These are phyloP conservation scores for Odontamblyopus lacepedii DNA, from an alignment of 2,797 vertebrate species.

Conservation along the genomic window DNA sequence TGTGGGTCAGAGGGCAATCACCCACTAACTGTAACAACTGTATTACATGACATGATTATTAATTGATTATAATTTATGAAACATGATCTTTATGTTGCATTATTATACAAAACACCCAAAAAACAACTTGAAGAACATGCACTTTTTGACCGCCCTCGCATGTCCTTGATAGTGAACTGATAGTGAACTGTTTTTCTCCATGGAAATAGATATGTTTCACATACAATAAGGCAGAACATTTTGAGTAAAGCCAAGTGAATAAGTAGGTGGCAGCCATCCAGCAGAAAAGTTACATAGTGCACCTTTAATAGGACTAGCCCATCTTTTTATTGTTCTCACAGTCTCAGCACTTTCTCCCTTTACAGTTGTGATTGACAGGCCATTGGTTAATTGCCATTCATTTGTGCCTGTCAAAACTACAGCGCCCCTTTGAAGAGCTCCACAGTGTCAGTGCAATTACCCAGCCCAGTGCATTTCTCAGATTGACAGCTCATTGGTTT, in stretches of 20 bases:
- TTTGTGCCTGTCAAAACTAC: conserved; percentile 1
- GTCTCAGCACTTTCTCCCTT: not conserved
- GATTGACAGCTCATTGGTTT: conserved; percentile 59
- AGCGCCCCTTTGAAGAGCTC: conserved; percentile 29
- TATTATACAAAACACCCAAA: not conserved
- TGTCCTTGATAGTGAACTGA: too few relatives aligned
- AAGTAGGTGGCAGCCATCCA: not conserved
- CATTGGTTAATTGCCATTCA: conserved; percentile 7
- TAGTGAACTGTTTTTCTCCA: too few relatives aligned
- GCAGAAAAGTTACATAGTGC: not conserved
- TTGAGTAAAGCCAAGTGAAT: not conserved
- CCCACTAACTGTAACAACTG: not conserved
- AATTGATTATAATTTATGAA: not conserved
- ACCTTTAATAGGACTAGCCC: not conserved
- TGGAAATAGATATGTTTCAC: too few relatives aligned
- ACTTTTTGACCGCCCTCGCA: too few relatives aligned
- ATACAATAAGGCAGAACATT: not conserved
- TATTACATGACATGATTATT: not conserved
- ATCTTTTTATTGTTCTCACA: not conserved
- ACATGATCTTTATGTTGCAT: not conserved
- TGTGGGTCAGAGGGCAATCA: too few relatives aligned
- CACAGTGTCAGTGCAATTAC: conserved; percentile 50
- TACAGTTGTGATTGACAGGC: conserved; percentile 10
- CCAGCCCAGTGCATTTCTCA: conserved; percentile 39
- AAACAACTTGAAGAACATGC: not conserved